These are phyloP conservation scores for Mycalesis mineus DNA, from an alignment of 2,888 invertebrate genomes.

Conservation along the genomic window DNA sequence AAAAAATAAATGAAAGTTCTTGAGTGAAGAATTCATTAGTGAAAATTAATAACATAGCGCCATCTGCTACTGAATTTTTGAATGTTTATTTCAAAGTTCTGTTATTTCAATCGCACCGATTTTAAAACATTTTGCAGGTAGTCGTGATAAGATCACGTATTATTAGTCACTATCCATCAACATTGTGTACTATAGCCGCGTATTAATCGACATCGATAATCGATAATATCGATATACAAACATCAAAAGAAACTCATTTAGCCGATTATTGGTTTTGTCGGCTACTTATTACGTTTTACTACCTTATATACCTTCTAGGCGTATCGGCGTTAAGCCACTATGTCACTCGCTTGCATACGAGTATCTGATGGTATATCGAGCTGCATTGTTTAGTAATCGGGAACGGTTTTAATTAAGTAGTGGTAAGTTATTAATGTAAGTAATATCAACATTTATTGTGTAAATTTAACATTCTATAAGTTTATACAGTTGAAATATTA, in stretches of 20 bases:
- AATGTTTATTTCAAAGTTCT: background rate
- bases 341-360: background rate
- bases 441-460: too few species aligned
- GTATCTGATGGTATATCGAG: too few species aligned
- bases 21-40: too few species aligned
- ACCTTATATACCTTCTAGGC: conserved; percentile 2
- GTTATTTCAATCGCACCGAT: background rate
- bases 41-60: too few species aligned
- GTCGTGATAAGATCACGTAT: conserved; percentile 15
- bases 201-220: conserved; percentile 20
- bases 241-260: conserved; percentile 29
- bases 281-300: conserved; percentile 13
- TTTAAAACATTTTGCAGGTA: conserved; percentile 13
- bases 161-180: conserved; percentile 15
- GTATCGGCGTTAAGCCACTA: background rate
- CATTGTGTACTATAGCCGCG: conserved; percentile 21
- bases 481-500: too few species aligned
- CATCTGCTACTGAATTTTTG: too few species aligned
- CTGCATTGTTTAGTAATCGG: too few species aligned
- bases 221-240: conserved; percentile 15
- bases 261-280: conserved; percentile 21
- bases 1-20: too few species aligned
- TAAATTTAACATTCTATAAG: too few species aligned
- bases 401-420: too few species aligned
- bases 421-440: too few species aligned